Percentiles rank a stretch among this genome's conserved stretches.
These are phyloP conservation scores for Pterostichus niger DNA, from an alignment of 2,888 invertebrate species.

Conservation along the genomic window DNA sequence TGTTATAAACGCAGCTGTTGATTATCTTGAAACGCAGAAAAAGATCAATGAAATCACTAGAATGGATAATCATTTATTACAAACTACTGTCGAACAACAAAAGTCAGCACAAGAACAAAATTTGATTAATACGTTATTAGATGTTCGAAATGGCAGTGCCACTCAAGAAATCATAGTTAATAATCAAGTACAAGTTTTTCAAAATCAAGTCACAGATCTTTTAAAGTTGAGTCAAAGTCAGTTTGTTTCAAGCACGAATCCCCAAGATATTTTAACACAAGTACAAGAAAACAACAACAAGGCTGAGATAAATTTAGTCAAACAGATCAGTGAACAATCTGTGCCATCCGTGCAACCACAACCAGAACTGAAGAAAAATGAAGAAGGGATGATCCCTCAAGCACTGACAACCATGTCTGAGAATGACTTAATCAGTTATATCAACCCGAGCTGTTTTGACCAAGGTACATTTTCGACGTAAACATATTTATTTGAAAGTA, in stretches of 20 bases:
- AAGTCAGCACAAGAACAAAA: slow-evolving; percentile 57
- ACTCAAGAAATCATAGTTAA: slow-evolving; percentile 70
- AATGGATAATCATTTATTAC: slow-evolving; percentile 55
- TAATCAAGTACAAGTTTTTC: slow-evolving; percentile 69
- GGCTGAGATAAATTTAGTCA: slow-evolving; percentile 28
- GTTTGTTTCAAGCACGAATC: slow-evolving; percentile 13
- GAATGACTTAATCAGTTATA: slow-evolving; percentile 92
- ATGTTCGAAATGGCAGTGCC: slow-evolving; percentile 69
- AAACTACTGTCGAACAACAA: slow-evolving; percentile 53
- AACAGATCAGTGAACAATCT: slow-evolving; percentile 51
- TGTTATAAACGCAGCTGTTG: slow-evolving; percentile 82
- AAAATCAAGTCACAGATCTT: slow-evolving; percentile 70
- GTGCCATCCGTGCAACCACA: slow-evolving; percentile 23
- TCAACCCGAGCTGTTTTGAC: slow-evolving; percentile 94
- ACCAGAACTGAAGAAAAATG: slow-evolving; percentile 73
- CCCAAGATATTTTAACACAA: neutral
- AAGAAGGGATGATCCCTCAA: slow-evolving; percentile 82
- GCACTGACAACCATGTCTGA: slow-evolving; percentile 91
- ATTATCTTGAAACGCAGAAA: slow-evolving; percentile 84
- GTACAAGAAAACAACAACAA: slow-evolving; percentile 26
- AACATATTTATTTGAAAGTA: slow-evolving; percentile 54
- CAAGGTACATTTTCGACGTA: slow-evolving; percentile 79
- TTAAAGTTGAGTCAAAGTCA: slow-evolving; percentile 59
- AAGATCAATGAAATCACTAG: slow-evolving; percentile 77
- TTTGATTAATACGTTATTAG: slow-evolving; percentile 73